Evolutionary conservation across 2,113 vertebrate species (phyloP), one percentile per base, ranked within the genome.

Genomic region (Murina feae): DNA sequence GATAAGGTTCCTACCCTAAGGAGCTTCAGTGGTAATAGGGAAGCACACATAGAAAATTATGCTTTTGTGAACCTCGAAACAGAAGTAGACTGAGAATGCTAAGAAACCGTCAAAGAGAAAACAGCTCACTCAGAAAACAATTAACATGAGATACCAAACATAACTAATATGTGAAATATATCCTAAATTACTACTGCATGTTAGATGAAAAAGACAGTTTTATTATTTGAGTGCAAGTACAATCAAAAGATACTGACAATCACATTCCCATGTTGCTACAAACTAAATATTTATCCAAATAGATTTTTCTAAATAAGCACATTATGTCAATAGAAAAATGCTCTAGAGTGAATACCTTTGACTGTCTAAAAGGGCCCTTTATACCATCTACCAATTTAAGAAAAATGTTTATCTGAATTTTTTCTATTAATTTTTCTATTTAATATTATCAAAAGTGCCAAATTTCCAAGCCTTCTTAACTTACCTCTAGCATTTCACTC

Each of bases 401-500:
- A 79, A 69, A 95, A 92, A 95, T 23, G 6, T 0, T 91, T 21
- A 82, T 35, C 47, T 82, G 58, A 66, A 93, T 81, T 86, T 79
- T 63, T 74, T 30, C 39, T 69, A 92, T 42, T 42, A 92, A 65
- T 68, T 95, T 95, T 91, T 89, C 80, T 87, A 58, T 76, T 7
- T 60, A 91, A 25, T 20, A 92, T 37, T 16, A 66, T 60, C 9
- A 66, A 14, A 44, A 90, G 87, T 14, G 90, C 21, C 44, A 84
- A 89, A 83, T 63, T 75, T 80, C 58, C 39, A 96, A 95, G 65
- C 39, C 32, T 74, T 63, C 4, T 81, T 76, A 74, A 95, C 98
- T 98, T 98, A 99, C 99, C 99, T 99, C 99, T 21, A 99, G 98
- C 99, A 99, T 99, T 98, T 99, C 99, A 96, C 99, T 99, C 97